Conservation (phyloP, 2,888 invertebrate genomes). For the Calameuta filiformis region DNA sequence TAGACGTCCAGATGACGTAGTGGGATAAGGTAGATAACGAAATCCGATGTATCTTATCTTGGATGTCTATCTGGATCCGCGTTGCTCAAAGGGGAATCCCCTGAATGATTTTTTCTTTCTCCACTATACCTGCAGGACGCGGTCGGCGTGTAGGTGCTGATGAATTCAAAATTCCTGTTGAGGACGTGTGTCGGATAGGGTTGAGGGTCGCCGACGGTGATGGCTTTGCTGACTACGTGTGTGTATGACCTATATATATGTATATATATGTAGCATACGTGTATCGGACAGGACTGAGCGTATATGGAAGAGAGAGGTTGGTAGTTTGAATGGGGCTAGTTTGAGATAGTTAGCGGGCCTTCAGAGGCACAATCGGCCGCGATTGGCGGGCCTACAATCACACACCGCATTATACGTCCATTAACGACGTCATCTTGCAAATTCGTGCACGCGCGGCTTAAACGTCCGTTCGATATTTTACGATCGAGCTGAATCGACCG, state of each 20-base stretch:
- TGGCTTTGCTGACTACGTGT: background rate
- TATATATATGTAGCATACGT: background rate
- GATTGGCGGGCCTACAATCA: slow-evolving; percentile 65
- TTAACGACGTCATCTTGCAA: slow-evolving; percentile 55
- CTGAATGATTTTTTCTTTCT: background rate
- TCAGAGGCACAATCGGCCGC: slow-evolving; percentile 63
- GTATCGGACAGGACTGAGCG: background rate
- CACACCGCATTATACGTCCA: slow-evolving; percentile 61
- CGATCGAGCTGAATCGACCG: background rate
- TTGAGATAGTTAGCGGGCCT: slow-evolving; percentile 65
- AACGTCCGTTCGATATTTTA: slow-evolving; percentile 33
- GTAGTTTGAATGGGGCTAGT: slow-evolving; percentile 63
- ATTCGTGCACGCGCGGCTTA: slow-evolving; percentile 43
- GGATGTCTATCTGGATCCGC: background rate
- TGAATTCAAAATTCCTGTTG: slow-evolving; percentile 48
- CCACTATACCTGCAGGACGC: slow-evolving; percentile 45
- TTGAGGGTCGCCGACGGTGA: background rate
- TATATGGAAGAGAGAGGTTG: slow-evolving; percentile 45
- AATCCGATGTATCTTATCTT: background rate
- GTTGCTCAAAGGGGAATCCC: background rate
- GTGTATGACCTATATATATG: background rate
- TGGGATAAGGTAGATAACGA: too few species aligned
- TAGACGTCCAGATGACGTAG: too few species aligned
- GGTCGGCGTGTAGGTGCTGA: slow-evolving; percentile 46
- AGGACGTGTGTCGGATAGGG: slow-evolving; percentile 33